Base-by-base conservation (phyloP, 1,140 invertebrate species). In the Schlechtendalia chinensis region DNA sequence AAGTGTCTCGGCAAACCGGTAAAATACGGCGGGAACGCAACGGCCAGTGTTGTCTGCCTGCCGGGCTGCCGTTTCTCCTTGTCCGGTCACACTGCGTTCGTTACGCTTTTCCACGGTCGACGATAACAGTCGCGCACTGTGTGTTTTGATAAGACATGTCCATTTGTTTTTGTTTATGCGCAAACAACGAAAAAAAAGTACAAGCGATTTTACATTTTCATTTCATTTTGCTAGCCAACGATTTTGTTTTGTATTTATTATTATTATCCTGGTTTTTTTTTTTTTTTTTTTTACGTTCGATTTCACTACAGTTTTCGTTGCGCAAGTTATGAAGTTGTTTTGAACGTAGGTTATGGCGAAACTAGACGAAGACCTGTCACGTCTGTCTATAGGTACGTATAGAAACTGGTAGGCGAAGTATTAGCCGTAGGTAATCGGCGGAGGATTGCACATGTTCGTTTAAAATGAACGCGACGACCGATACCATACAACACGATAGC, bases 141-240 rank as follows among this genome's bases (percentile, higher is more conserved):
- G 16, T 16, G 16, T 39, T 63, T 19, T 79, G 75, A 79, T 79
- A 79, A 79, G 58, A 63, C 22, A 63, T 47, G 58, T 63, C 19
- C 58, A 79, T 79, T 79, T 79, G 75, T 79, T 79, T 63, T 79
- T 79, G 75, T 79, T 79, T 79, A 79, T 79, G 75, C 75, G 58
- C 75, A 79, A 79, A 79, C 75, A 77, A 77, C 74, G 72, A 45
- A 56, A 58, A 56, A 58, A 32, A 74, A 22, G 14, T 22, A 45
- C 8, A 79, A 24, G 17, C 47, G 22, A 32, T 72, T 54, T 27
- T 32, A 29, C 47, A 54, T 32, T 32, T 4, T 22, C 29, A 27
- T 32, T 4, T 22, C 29, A 27, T 50, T 72, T 12, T 53, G 17
- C 1, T 29, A 8, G 69, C 69, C 47, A 53, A 72, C 19, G 27